phyloP scores from a whole-genome alignment of 2,797 vertebrate genomes.

The Amniataba percoides region DNA sequence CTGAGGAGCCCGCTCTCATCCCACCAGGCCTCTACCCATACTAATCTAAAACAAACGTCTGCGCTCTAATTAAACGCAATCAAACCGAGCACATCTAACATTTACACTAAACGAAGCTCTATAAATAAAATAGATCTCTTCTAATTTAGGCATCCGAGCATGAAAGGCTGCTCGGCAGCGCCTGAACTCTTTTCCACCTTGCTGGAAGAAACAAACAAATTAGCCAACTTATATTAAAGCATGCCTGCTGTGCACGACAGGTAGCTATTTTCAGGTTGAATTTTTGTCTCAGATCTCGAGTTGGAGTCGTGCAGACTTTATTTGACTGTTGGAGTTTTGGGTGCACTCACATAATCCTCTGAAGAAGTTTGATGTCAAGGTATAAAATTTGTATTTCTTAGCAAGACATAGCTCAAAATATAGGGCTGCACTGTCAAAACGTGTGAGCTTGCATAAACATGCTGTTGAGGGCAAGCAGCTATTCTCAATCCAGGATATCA shows the following conservation, averaged over 20 bases:
- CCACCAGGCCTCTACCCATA: not conserved
- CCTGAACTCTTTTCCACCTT: constrained; percentile 67
- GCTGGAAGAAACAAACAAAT: constrained; percentile 71
- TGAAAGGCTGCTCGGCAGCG: constrained; percentile 60
- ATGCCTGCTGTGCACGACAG: constrained; percentile 59
- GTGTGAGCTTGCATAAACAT: not conserved
- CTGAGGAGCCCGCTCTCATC: constrained; percentile 35
- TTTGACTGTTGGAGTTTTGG: constrained; percentile 37
- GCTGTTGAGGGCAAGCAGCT: not conserved
- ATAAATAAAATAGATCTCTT: constrained; percentile 73
- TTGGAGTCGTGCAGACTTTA: constrained; percentile 27
- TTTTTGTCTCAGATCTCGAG: constrained; percentile 52
- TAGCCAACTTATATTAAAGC: constrained; percentile 64
- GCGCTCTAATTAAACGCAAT: constrained; percentile 69
- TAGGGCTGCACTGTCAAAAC: not conserved
- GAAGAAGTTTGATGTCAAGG: constrained; percentile 38
- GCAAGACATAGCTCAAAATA: constrained; percentile 5
- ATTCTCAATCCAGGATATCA: not conserved
- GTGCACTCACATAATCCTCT: constrained; percentile 27
- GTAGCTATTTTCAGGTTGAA: constrained; percentile 70
- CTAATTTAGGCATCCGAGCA: constrained; percentile 68
- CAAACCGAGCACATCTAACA: constrained; percentile 62
- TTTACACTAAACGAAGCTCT: constrained; percentile 66
- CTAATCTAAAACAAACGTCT: constrained; percentile 44
- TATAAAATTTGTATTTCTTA: not conserved